Base-by-base conservation (phyloP, 2,113 vertebrate species). In the Eurypyga helias region DNA sequence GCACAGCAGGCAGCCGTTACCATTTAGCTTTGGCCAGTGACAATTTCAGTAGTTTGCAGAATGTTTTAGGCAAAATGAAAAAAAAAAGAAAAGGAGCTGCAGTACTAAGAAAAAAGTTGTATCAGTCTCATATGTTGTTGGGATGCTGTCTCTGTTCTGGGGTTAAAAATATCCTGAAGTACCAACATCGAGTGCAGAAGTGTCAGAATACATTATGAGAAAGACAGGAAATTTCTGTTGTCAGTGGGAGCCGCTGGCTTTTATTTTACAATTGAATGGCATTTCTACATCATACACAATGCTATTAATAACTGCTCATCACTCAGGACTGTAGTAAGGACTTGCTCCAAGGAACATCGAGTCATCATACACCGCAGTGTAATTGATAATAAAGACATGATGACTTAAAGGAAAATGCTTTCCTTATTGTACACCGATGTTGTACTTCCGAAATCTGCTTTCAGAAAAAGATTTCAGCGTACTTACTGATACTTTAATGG, bases 101-200 rank as follows among this genome's bases (percentile, higher is more conserved):
- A 36, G 2, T 46, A 16, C 38, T 60, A 28, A 75, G 41, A 66
- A 78, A 49, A 38, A 90, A 46, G 14, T 75, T 70, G 11, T 36
- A 48, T 90, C 65, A 17, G 48, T 86, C 48, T 78, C 49, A 1
- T 43, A 5, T 17, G 54, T 76, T 91, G 36, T 24, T 83, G 64
- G 57, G 69, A 54, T 75, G 11, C 38, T 31, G 15, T 36, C 83
- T 85, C 65, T 95, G n/a, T 46, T 89, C 80, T 67, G 43, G 60
- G 55, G 34, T 87, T 90, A 82, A 96, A 96, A 96, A 87, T 89
- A 91, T 4, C 58, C 79, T 19, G 28, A 79, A 55, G 33, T 90
- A 49, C 45, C 10, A 65, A 33, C 66, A 38, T 3, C n/a, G 73
- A 91, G 52, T 82, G 38, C 91, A 96, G 46, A 89, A 48, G 76